Base-by-base conservation (phyloP, 1,140 invertebrate genomes). In the Phocides pigmalion region DNA sequence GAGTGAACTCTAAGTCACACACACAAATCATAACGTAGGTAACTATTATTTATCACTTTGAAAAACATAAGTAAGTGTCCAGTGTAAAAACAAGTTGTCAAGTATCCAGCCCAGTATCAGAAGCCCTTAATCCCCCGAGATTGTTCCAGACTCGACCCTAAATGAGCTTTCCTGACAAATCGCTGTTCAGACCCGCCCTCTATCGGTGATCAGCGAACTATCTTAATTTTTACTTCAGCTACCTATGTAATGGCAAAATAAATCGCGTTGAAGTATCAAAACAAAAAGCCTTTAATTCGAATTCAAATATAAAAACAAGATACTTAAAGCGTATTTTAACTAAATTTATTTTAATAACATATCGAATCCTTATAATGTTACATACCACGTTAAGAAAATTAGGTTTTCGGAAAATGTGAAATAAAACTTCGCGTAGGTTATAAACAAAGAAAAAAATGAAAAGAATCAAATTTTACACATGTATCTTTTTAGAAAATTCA, bases 141-240 rank as follows among this genome's bases (percentile, higher is more conserved):
- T 76, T 78, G 66, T 41, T 64, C 68, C 76, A 77, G 74, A 79
- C 72, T 79, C 74, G 74, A 76, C 79, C 81, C 80, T 84, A 76
- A 89, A 89, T 87, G 83, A 85, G 79, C 59, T 68, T 79, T 68
- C 58, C 79, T 89, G 78, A 89, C 79, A 87, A 87, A 89, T 84
- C 70, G 76, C 65, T 53, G 53, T 67, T 62, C 64, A 56, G 70
- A 44, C 63, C 76, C 83, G 80, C 81, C 83, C 81, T 78, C 82
- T 86, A 80, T 82, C 75, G 80, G 69, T 71, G 81, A 85, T 87
- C 80, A 84, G 67, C 56, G 68, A 78, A 83, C 81, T 81, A 86
- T 85, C 68, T 74, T 80, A 62, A 77, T 65, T 70, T 71, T 56
- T 66, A 63, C 51, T 66, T 53, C 37, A 37, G 39, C 11, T 41